phyloP scores from a whole-genome alignment of 2,113 vertebrate species.

The Chinchilla lanigera region DNA sequence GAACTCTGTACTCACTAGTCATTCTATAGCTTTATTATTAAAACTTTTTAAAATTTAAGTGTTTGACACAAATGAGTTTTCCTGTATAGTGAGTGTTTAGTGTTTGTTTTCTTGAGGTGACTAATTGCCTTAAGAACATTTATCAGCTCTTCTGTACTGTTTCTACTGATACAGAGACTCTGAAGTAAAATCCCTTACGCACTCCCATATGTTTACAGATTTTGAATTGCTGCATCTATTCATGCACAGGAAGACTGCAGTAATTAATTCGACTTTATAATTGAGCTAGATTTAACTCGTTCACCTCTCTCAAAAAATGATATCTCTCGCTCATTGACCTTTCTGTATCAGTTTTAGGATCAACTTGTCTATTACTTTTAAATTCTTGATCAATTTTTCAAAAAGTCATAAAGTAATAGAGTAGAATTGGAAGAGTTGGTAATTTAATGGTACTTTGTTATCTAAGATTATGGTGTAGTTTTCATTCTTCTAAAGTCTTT shows the following conservation, averaged over 20 bases:
- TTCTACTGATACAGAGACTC: not conserved
- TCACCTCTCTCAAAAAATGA: not conserved
- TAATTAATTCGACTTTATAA: not conserved
- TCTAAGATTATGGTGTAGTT: not conserved
- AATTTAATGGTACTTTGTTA: not conserved
- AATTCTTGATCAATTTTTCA: not conserved
- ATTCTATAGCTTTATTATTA: not conserved
- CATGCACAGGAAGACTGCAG: not conserved
- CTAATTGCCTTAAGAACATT: not conserved
- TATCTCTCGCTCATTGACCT: not conserved
- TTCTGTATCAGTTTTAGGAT: not conserved
- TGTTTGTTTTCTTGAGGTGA: not conserved
- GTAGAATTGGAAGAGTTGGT: not conserved
- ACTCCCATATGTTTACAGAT: not conserved
- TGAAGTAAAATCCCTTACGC: not conserved
- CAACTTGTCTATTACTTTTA: not conserved
- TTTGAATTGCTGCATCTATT: not conserved
- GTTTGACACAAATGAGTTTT: not conserved
- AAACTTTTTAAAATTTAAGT: not conserved
- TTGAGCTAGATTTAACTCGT: not conserved
- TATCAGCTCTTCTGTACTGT: constrained; percentile 6
- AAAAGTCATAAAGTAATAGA: not conserved
- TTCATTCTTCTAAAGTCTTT: not conserved
- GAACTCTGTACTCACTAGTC: not conserved
- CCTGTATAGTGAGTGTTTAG: not conserved